phyloP scores from a whole-genome alignment of 2,888 invertebrate genomes.

The Hirudinaria manillensis region DNA sequence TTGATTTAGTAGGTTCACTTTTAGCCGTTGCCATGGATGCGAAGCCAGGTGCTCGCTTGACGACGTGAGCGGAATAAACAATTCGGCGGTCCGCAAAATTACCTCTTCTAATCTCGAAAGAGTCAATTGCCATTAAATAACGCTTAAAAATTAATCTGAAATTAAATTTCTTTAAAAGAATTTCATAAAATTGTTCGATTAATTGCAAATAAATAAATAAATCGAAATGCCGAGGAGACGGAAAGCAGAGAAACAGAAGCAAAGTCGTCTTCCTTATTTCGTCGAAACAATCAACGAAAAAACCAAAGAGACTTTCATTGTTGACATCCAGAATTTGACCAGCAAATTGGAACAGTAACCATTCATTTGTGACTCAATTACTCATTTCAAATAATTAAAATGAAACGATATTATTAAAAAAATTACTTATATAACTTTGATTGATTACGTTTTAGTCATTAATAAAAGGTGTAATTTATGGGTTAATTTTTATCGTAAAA shows the following conservation, averaged over 20 bases:
- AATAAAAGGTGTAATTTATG: too few species aligned
- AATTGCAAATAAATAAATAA: too few species aligned
- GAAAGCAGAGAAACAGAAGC: conserved; percentile 1
- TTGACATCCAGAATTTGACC: conserved; percentile 24
- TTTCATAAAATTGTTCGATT: too few species aligned
- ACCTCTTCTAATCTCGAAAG: not conserved
- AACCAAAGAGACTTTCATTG: conserved; percentile 21
- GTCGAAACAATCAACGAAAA: conserved; percentile 24
- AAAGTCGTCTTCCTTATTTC: conserved; percentile 5
- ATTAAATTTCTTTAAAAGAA: too few species aligned
- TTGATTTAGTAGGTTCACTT: conserved; percentile 14
- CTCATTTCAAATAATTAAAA: too few species aligned
- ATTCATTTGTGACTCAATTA: not conserved
- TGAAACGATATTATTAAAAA: too few species aligned
- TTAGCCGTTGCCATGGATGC: not conserved
- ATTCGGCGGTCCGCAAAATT: not conserved
- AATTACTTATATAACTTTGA: too few species aligned
- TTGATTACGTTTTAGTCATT: too few species aligned
- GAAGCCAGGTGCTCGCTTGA: not conserved
- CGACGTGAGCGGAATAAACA: conserved; percentile 6
- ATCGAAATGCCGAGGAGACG: too few species aligned
- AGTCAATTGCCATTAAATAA: too few species aligned
- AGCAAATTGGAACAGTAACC: conserved; percentile 19
- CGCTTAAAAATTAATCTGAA: too few species aligned
- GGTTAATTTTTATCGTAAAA: too few species aligned